These are phyloP conservation scores for Pseudomyrmex flavicornis DNA, from an alignment of 1,140 invertebrate species.

Conservation along the genomic window DNA sequence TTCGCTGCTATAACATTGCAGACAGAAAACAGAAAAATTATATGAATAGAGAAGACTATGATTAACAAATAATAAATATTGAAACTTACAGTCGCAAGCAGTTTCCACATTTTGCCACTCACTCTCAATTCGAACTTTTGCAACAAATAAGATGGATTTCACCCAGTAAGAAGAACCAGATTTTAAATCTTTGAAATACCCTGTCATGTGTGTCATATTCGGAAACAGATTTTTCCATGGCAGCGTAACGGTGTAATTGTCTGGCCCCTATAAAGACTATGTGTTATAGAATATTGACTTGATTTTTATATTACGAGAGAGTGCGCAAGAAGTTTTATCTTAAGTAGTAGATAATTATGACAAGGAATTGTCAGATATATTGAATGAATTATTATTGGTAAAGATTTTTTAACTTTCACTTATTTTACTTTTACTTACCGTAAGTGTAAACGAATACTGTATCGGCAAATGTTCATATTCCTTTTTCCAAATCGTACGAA, in stretches of 20 bases:
- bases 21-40: background rate
- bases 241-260: background rate
- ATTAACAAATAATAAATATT: background rate
- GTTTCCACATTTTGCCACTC: background rate
- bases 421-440: constrained; percentile 19
- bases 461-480: constrained; percentile 9
- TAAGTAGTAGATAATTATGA: background rate
- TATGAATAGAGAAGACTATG: background rate
- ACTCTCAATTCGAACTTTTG: background rate
- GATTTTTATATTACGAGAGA: background rate
- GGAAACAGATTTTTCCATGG: background rate
- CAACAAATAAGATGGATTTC: background rate
- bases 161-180: background rate
- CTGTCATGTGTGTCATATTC: constrained; percentile 15
- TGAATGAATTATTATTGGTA: background rate
- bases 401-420: background rate
- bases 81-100: constrained; percentile 31
- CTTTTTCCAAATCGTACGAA: constrained; percentile 14
- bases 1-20: background rate
- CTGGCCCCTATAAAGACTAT: background rate
- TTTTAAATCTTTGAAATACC: background rate
- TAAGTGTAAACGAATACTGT: constrained; percentile 1
- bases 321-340: no score
- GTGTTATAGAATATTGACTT: background rate
- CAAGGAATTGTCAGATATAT: no score